Conservation (phyloP, 2,888 invertebrate species). For the Drosophila quasianomalipes region DNA sequence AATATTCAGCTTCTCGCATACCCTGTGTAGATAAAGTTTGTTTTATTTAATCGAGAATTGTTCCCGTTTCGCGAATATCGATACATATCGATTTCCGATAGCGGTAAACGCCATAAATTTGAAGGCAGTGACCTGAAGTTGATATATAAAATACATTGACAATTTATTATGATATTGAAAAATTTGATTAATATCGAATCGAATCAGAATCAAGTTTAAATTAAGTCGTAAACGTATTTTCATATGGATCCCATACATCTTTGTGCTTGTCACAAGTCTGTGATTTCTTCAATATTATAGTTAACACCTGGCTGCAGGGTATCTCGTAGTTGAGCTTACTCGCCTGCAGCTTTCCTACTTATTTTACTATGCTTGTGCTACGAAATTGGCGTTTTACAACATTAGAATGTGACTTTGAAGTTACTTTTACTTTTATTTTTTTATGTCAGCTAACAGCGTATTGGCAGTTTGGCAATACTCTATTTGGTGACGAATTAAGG, state of each 20-base stretch:
- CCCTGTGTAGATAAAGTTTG: too few species aligned
- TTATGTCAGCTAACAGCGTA: not conserved
- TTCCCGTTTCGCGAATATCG: not conserved
- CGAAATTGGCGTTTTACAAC: not conserved
- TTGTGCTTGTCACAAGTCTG: not conserved
- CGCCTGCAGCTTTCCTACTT: not conserved
- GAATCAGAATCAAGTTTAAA: not conserved
- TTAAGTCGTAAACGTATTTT: not conserved
- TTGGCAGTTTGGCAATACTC: not conserved
- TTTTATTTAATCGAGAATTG: too few species aligned
- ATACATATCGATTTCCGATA: not conserved
- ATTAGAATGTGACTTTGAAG: not conserved
- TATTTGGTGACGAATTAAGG: not conserved
- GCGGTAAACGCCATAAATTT: not conserved
- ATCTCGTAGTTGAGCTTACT: not conserved
- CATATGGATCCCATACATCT: not conserved
- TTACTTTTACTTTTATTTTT: slow-evolving; percentile 1
- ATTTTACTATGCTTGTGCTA: not conserved
- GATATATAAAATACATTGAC: not conserved
- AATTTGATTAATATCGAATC: not conserved
- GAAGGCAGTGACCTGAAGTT: not conserved
- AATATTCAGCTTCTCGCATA: not conserved
- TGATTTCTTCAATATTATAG: not conserved
- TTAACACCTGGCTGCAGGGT: not conserved
- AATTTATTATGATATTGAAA: not conserved